Evolutionary conservation across 92 coral and sea anemone genomes (phyloP).

Genomic region (Palythoa heliodiscus): DNA sequence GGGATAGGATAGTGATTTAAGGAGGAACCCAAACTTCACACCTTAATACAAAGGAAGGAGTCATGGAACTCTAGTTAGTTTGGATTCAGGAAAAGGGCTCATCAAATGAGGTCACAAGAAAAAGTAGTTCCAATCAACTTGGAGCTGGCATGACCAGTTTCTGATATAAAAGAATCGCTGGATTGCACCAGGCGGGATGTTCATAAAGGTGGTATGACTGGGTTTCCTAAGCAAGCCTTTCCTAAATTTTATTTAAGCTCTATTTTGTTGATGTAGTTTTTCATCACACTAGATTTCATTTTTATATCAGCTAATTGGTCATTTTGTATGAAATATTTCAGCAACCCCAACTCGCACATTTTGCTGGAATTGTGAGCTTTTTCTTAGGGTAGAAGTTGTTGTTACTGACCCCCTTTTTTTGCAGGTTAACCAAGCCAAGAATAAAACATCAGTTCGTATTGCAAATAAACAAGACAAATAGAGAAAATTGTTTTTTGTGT

Average conservation of each 20-base stretch:
- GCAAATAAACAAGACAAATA: slow-evolving; percentile 1
- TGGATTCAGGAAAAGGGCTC: slow-evolving; percentile 40
- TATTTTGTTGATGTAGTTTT: not conserved
- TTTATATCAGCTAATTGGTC: not conserved
- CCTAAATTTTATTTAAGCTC: not conserved
- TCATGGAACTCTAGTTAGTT: slow-evolving; percentile 35
- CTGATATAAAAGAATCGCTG: slow-evolving; percentile 26
- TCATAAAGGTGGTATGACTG: slow-evolving; percentile 38
- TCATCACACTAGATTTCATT: not conserved
- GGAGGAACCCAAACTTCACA: slow-evolving; percentile 42
- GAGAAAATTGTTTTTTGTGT: not conserved
- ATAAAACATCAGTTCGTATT: not conserved
- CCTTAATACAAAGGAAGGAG: slow-evolving; percentile 36
- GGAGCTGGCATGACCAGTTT: slow-evolving; percentile 34
- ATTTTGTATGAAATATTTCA: not conserved
- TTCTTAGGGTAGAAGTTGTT: not conserved
- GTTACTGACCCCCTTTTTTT: slow-evolving; percentile 27
- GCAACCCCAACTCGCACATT: not conserved
- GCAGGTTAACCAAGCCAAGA: slow-evolving; percentile 23
- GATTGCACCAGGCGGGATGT: slow-evolving; percentile 18
- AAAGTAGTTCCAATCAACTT: slow-evolving; percentile 40
- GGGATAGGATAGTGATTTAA: slow-evolving; percentile 43
- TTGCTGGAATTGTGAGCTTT: not conserved
- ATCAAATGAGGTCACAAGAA: slow-evolving; percentile 29
- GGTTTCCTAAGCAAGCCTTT: slow-evolving; percentile 3